A percentile compares a stretch with the other conserved stretches of the same genome.
These are phyloP conservation scores for Agonum fuliginosum DNA, from an alignment of 2,888 invertebrate species.

Conservation along the genomic window DNA sequence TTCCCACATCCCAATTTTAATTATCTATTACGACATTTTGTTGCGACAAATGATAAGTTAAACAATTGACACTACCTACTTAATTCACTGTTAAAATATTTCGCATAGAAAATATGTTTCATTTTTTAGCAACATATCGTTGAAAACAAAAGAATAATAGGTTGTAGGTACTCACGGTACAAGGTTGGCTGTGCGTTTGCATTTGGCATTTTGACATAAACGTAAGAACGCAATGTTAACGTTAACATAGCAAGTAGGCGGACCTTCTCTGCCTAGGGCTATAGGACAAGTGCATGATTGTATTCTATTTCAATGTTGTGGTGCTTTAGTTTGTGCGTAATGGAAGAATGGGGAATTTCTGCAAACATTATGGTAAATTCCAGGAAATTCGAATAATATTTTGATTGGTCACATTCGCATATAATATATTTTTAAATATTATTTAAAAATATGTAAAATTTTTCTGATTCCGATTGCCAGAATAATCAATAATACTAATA, in stretches of 20 bases:
- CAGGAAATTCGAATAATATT: too few species aligned
- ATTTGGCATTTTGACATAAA: conserved; percentile 43
- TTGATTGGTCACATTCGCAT: too few species aligned
- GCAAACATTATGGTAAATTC: background rate
- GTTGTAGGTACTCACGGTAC: conserved; percentile 17
- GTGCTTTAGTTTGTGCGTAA: conserved; percentile 1
- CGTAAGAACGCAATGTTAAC: too few species aligned
- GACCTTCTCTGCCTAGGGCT: conserved; percentile 34
- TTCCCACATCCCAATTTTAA: conserved; percentile 3
- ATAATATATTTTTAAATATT: too few species aligned
- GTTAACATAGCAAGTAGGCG: conserved; percentile 27
- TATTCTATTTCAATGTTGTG: background rate
- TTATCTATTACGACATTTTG: background rate
- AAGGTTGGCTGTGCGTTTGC: conserved; percentile 32
- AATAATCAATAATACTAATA: too few species aligned
- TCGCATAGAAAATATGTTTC: background rate
- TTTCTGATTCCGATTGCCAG: too few species aligned
- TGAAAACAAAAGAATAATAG: conserved; percentile 29
- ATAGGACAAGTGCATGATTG: conserved; percentile 25
- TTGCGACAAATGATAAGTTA: background rate
- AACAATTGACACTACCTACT: background rate
- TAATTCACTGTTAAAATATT: conserved; percentile 1
- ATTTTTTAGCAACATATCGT: background rate
- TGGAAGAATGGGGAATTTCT: background rate
- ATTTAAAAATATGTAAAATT: too few species aligned